Conservation (phyloP, 2,797 vertebrate species). For the Danio choprae region DNA sequence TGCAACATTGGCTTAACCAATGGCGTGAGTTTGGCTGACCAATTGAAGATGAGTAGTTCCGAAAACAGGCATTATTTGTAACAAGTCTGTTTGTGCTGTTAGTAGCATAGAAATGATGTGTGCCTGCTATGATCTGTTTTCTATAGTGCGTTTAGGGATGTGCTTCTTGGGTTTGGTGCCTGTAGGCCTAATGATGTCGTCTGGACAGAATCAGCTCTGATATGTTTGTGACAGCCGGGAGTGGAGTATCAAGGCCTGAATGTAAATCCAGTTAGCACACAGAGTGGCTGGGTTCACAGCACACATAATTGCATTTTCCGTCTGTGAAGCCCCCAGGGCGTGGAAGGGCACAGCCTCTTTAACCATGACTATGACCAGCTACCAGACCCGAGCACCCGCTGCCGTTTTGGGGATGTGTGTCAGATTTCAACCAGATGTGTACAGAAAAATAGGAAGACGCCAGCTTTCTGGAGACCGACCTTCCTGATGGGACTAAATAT, state of each 20-base stretch:
- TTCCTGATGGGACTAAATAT: not conserved
- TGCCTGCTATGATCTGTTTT: slow-evolving; percentile 41
- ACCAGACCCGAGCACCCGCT: slow-evolving; percentile 21
- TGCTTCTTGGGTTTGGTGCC: slow-evolving; percentile 55
- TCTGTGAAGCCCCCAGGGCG: slow-evolving; percentile 66
- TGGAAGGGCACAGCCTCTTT: slow-evolving; percentile 46
- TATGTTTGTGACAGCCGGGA: slow-evolving; percentile 60
- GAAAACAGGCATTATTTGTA: not conserved
- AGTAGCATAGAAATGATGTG: not conserved
- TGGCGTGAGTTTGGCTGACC: not conserved
- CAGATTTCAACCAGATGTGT: not conserved
- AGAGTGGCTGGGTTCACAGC: slow-evolving; percentile 68
- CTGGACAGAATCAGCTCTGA: slow-evolving; percentile 66
- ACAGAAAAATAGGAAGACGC: not conserved
- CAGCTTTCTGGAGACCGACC: not conserved
- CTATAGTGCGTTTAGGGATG: slow-evolving; percentile 31
- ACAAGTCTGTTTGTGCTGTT: not conserved
- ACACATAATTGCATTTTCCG: slow-evolving; percentile 79
- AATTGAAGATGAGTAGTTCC: not conserved
- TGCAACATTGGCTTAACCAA: not conserved
- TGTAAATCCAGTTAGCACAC: slow-evolving; percentile 65
- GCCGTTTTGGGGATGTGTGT: slow-evolving; percentile 28
- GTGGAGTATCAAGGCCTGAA: slow-evolving; percentile 64
- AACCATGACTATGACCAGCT: slow-evolving; percentile 42
- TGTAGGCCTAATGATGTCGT: slow-evolving; percentile 60